Conservation (phyloP, 1,140 invertebrate species). For the Bombus haemorrhoidalis region DNA sequence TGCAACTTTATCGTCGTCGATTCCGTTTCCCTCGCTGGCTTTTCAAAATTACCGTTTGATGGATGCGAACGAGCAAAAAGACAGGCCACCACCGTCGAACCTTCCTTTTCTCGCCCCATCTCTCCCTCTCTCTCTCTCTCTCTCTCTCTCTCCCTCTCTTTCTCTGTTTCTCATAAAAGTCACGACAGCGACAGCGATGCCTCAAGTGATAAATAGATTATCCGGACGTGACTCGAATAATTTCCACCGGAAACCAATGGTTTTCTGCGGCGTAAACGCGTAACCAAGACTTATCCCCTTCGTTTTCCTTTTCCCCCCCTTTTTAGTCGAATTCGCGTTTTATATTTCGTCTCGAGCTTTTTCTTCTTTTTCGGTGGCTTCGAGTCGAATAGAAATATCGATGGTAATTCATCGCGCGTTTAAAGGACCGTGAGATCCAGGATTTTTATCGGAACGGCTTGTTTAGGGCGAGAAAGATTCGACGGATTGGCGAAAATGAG, state of each 20-base stretch:
- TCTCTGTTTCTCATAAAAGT: conserved; percentile 32
- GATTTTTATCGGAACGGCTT: not conserved
- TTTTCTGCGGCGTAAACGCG: not conserved
- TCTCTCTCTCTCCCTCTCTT: not conserved
- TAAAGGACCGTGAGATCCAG: not conserved
- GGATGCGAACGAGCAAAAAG: not conserved
- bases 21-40: conserved; percentile 2
- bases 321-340: not conserved
- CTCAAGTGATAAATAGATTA: conserved; percentile 53
- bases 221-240: conserved; percentile 42
- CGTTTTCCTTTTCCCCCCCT: too few relatives aligned
- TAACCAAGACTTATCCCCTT: not conserved
- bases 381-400: not conserved
- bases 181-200: conserved; percentile 33
- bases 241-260: conserved; percentile 9
- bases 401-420: not conserved
- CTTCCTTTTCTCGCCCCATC: too few relatives aligned
- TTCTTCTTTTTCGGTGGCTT: not conserved
- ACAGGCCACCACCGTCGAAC: too few relatives aligned
- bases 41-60: conserved; percentile 31
- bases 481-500: too few relatives aligned
- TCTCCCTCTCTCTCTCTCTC: not conserved
- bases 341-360: not conserved
- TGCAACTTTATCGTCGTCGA: conserved; percentile 22
- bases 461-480: too few relatives aligned